Base-by-base conservation (phyloP, 2,888 invertebrate genomes). In the Dryadula phaetusa region DNA sequence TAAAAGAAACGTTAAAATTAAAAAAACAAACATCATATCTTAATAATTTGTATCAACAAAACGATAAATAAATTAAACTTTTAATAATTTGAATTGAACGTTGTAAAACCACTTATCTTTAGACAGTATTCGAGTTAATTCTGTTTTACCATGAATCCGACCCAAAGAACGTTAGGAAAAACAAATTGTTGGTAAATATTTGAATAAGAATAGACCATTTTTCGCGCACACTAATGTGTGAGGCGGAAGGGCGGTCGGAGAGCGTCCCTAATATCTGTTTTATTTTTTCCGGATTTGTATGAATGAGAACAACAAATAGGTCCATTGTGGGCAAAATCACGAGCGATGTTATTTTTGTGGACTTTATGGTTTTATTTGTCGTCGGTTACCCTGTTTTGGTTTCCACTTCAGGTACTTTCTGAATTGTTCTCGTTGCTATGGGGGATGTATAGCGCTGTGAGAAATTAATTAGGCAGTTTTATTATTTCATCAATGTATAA, bases 261-360 rank as follows among this genome's bases (percentile, higher is more conserved):
- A 83, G 83, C 82, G 76, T 79, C 81, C 82, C 70, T 75, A 90
- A 90, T 90, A 89, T 90, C 89, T 88, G 87, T 86, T 88, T 90
- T 92, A 90, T 92, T 91, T 90, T 89, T 90, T 88, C 91, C 90
- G 92, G 90, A 91, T 90, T 90, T 87, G 86, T 90, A 84, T 86
- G 85, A 85, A 84, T 75, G 81, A 80, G 85, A 80, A 85, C 85
- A 86, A 89, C 88, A 89, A 88, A 88, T 86, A 86, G 77, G 80
- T 77, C 84, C 79, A 86, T 88, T 88, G 85, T 87, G 76, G 54
- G 80, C 78, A 87, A 85, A 83, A 84, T 85, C 80, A 77, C 83
- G 79, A 82, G 84, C 82, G 84, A 87, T 87, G 85, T 85, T 84
- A 85, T 88, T 88, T 88, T 84, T 82, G 82, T 80, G 82, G 82